Evolutionary conservation across 2,888 invertebrate genomes (phyloP), one percentile per base, ranked within the genome.

Genomic region (Drosophila multiciliata): DNA sequence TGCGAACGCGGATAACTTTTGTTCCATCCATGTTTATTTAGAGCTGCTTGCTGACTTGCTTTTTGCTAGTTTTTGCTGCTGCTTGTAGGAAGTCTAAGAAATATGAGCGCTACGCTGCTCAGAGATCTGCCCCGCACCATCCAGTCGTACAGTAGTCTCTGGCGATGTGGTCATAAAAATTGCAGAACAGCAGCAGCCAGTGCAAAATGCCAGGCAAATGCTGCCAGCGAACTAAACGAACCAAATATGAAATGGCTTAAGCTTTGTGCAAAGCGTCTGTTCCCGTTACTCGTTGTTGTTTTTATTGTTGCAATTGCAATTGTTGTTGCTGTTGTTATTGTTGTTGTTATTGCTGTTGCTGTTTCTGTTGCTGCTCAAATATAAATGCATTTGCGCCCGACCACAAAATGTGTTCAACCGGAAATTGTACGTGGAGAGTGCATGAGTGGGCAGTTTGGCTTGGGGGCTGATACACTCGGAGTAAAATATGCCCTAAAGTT

Each of bases 371-470:
- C 85, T 80, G 75, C 77, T 87, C 81, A 89, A 87, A 89, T 89
- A 87, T 89, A 87, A 87, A 87, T 87, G 90, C 87, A 88, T 89
- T 85, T 87, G 87, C 77, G 73, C 75, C 89, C 87, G 83, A 91
- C 91, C 91, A 87, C 91, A 91, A 90, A 91, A 89, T 91, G 91
- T 91, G 90, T 84, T 91, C 83, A 91, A 89, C 89, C 91, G 91
- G 91, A 91, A 91, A 91, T 91, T 91, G 90, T 91, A 89, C 85
- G 90, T 83, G 83, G 79, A 79, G 81, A 75, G 75, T 77, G 75
- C 84, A 87, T 71, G 68, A 78, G 82, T 78, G 73, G 82, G 81
- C 74, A 70, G 82, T 53, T 74, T 62, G 64, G 65, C 68, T 66
- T 54, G 45, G 54, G 67, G 63, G 63, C 35, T 38, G n/a, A 50